Percentiles rank a stretch among this genome's conserved stretches.
Evolutionary conservation across 2,888 invertebrate genomes (phyloP).

Genomic region (Drosophila formosana): DNA sequence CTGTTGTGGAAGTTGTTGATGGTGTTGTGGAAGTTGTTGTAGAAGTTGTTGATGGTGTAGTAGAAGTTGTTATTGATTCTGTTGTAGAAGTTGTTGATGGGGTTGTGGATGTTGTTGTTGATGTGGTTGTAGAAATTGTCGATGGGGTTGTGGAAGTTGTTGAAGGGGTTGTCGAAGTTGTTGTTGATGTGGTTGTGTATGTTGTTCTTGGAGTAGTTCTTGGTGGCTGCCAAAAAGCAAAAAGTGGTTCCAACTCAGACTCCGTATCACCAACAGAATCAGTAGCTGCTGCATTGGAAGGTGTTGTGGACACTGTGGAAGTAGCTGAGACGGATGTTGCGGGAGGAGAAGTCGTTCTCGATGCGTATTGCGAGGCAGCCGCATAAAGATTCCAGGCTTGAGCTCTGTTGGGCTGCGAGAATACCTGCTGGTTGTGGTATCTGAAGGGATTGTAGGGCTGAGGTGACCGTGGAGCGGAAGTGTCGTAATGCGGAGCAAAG

Average conservation of each 20-base stretch:
- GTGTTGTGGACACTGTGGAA: background rate
- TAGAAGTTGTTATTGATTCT: background rate
- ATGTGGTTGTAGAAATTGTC: background rate
- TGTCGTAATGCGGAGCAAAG: background rate
- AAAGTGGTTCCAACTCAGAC: too few species aligned
- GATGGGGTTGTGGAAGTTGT: background rate
- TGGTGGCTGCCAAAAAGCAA: too few species aligned
- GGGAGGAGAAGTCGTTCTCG: background rate
- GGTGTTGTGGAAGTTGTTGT: background rate
- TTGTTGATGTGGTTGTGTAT: background rate
- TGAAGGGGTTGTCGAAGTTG: background rate
- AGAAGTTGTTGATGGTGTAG: background rate
- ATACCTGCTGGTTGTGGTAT: background rate
- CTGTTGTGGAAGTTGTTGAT: background rate
- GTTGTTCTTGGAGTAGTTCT: too few species aligned
- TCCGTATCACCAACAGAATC: too few species aligned
- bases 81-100: background rate
- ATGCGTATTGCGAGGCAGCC: background rate
- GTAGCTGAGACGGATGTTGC: too few species aligned
- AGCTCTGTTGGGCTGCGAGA: slow-evolving; percentile 8
- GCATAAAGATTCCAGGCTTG: slow-evolving; percentile 9
- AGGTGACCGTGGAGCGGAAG: background rate
- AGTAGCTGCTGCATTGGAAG: too few species aligned
- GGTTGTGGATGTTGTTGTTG: background rate
- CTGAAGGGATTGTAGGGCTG: slow-evolving; percentile 11